Percentiles rank a stretch among this genome's conserved stretches.
These are phyloP conservation scores for Zaprionus camerounensis DNA, from an alignment of 1,140 invertebrate species.

Conservation along the genomic window DNA sequence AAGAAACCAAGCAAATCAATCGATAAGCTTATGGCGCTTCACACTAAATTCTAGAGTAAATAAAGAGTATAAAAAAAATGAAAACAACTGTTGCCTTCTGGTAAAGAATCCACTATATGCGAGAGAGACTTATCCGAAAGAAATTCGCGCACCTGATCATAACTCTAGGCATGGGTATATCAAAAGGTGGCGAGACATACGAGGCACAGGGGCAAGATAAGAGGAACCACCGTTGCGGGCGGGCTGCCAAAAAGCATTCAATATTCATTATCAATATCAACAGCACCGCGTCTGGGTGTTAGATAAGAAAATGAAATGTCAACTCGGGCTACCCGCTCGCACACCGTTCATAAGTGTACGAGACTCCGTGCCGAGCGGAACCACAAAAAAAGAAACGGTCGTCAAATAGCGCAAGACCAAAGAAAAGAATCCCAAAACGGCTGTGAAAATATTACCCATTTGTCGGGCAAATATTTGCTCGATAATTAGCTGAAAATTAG, in stretches of 20 bases:
- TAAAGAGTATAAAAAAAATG: neutral
- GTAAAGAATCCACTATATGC: neutral
- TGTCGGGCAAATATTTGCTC: slow-evolving; percentile 63
- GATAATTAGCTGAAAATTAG: slow-evolving; percentile 49
- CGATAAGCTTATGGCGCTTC: slow-evolving; percentile 8
- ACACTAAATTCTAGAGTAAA: neutral
- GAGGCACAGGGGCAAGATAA: neutral
- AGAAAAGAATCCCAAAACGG: slow-evolving; percentile 39
- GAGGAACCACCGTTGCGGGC: slow-evolving; percentile 40
- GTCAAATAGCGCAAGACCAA: slow-evolving; percentile 14
- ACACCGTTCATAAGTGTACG: slow-evolving; percentile 56
- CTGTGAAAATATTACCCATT: slow-evolving; percentile 69
- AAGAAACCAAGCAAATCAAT: slow-evolving; percentile 18
- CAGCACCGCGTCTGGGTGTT: slow-evolving; percentile 23
- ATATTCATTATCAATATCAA: slow-evolving; percentile 69
- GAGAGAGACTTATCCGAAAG: neutral
- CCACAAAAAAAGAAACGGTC: slow-evolving; percentile 21
- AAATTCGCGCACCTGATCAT: slow-evolving; percentile 9
- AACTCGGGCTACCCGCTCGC: slow-evolving; percentile 31
- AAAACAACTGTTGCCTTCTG: neutral
- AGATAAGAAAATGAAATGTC: slow-evolving; percentile 65
- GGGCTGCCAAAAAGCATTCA: slow-evolving; percentile 69
- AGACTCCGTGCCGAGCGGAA: slow-evolving; percentile 61
- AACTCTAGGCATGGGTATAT: slow-evolving; percentile 18
- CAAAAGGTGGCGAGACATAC: slow-evolving; percentile 18